Base-by-base conservation (phyloP, 1,140 invertebrate genomes). In the Stratiolaelaps scimitus region DNA sequence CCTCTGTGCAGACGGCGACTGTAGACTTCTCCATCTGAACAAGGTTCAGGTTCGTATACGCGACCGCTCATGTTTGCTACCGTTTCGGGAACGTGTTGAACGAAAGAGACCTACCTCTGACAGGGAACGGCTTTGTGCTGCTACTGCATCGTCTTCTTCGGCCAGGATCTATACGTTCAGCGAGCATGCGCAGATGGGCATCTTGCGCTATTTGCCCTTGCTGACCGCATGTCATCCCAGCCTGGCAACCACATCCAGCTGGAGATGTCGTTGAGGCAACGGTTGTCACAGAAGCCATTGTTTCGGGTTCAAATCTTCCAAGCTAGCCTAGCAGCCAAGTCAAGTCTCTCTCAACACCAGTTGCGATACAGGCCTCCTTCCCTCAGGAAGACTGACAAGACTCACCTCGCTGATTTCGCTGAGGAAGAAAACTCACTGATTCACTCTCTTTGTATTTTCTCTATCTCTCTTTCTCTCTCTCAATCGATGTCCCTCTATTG, bases 181-280 rank as follows among this genome's bases (percentile, higher is more conserved):
- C 53, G 15, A 60, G 15, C 34, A 29, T 60, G 1, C 53, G 53
- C 15, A 60, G 53, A 23, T 60, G 53, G 53, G 53, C 53, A 60
- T 60, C 53, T 60, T 60, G 53, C 26, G 53, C 53, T 34, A 60
- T 60, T 23, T 60, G 53, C 15, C 53, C 53, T 23, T 17, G 53
- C 10, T 29, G 23, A 15, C 17, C 53, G 34, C 53, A 60, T 26
- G 53, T 60, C 53, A 29, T 17, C 23, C 26, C 53, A 29, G 34
- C 26, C 26, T 34, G 26, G 34, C 53, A 60, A 60, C 53, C 53
- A 34, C 53, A 60, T 10, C 53, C 34, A 60, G 26, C 53, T 15
- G 23, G 15, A 15, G 53, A 34, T 23, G 53, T 60, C 53, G 26
- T 34, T 34, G 34, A 29, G 15, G 53, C 23, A 20, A 60, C 53